These are phyloP conservation scores for Scaptomyza cyrtandrae DNA, from an alignment of 2,888 invertebrate species.

Conservation along the genomic window DNA sequence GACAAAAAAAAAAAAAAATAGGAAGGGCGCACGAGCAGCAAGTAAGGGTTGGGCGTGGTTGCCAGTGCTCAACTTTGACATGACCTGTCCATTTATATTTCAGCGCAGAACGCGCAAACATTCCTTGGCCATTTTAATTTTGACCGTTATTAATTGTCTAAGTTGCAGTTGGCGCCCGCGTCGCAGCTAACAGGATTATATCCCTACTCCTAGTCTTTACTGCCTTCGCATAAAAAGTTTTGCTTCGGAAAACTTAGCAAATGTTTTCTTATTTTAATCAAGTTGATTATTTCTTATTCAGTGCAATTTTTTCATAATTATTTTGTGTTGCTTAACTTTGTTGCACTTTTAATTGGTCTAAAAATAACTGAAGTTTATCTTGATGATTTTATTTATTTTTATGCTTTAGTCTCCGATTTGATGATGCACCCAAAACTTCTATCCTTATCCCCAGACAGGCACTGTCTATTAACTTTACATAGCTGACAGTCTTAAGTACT, in stretches of 20 bases:
- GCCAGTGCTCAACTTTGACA: constrained; percentile 32
- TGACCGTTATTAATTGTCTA: constrained; percentile 69
- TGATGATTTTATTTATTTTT: constrained; percentile 43
- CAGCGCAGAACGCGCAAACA: constrained; percentile 44
- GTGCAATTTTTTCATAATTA: constrained; percentile 4
- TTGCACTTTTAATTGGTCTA: constrained; percentile 67
- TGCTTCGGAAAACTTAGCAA: constrained; percentile 11
- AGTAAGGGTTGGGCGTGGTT: constrained; percentile 1
- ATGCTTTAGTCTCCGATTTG: constrained; percentile 25
- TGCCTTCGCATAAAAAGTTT: constrained; percentile 20
- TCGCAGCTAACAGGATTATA: constrained; percentile 53
- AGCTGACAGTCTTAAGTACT: not conserved
- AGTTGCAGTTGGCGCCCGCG: constrained; percentile 25
- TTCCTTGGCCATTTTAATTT: constrained; percentile 46
- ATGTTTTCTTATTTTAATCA: constrained; percentile 32
- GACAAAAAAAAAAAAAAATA: constrained; percentile 28
- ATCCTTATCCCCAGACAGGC: constrained; percentile 4
- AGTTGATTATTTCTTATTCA: constrained; percentile 11
- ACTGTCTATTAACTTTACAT: not conserved
- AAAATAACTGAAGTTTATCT: constrained; percentile 46
- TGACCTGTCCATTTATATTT: constrained; percentile 57
- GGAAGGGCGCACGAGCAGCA: constrained; percentile 5
- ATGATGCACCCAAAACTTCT: constrained; percentile 32
- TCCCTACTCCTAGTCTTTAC: not conserved
- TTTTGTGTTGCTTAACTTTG: constrained; percentile 52